A percentile compares a stretch with the other conserved stretches of the same genome.
Conservation (phyloP, 2,113 vertebrate species). For the Silurus meridionalis region DNA sequence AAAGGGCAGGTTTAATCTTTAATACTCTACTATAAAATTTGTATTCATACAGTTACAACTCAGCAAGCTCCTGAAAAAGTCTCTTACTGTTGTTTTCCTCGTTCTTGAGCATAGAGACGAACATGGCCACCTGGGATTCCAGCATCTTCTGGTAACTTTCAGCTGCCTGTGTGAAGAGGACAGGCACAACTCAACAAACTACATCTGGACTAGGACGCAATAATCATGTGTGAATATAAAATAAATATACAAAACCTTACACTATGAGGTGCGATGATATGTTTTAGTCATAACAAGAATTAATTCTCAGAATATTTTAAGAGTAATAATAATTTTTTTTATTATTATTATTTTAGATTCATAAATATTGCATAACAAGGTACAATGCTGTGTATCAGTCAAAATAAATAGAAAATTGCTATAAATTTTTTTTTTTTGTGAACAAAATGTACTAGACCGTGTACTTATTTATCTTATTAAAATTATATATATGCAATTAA, state of each 20-base stretch:
- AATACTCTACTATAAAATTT: too few relatives aligned
- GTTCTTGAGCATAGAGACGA: conserved; percentile 82
- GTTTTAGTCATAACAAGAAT: background rate
- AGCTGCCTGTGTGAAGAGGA: conserved; percentile 72
- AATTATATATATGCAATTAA: background rate
- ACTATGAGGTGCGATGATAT: background rate
- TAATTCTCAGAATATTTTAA: background rate
- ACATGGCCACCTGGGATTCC: conserved; percentile 80
- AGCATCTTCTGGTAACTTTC: conserved; percentile 80
- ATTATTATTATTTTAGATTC: background rate
- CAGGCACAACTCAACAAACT: background rate
- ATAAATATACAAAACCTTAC: background rate
- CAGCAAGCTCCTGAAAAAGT: background rate
- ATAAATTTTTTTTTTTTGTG: background rate
- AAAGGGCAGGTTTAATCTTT: background rate
- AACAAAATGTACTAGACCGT: background rate
- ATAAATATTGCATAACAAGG: background rate
- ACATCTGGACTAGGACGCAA: background rate
- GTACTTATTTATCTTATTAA: background rate
- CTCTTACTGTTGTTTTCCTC: conserved; percentile 65
- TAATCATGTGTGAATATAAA: background rate
- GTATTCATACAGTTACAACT: background rate
- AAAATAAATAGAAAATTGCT: background rate
- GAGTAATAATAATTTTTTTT: background rate
- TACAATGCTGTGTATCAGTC: background rate